Conservation (phyloP, 1,140 invertebrate genomes). For the Battus philenor region DNA sequence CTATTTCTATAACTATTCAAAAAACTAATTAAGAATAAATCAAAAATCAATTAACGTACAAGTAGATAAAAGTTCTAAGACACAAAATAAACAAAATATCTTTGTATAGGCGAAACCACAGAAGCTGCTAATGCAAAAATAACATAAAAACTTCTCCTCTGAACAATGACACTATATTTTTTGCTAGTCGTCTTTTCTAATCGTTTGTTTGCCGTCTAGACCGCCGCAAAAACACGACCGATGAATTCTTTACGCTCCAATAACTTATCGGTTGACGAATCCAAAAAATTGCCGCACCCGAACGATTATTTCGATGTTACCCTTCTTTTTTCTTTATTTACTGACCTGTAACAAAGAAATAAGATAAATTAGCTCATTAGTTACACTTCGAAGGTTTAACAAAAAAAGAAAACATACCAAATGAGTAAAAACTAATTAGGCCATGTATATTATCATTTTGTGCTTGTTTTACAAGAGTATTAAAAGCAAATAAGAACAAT, state of each 20-base stretch:
- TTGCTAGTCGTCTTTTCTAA: not conserved
- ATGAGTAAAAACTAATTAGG: too few relatives aligned
- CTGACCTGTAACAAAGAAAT: constrained; percentile 28
- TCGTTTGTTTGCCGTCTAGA: constrained; percentile 2
- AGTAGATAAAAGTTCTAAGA: not conserved
- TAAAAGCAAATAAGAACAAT: too few relatives aligned
- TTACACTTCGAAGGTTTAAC: not conserved
- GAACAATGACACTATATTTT: constrained; percentile 6
- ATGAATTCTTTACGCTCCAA: constrained; percentile 1
- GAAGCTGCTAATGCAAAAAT: not conserved
- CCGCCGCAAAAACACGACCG: not conserved
- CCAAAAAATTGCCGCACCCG: constrained; percentile 12
- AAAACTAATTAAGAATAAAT: too few relatives aligned
- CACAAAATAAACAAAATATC: not conserved
- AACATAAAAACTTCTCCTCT: not conserved
- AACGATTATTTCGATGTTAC: not conserved
- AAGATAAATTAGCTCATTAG: constrained; percentile 6
- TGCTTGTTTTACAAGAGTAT: too few relatives aligned
- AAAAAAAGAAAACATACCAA: too few relatives aligned
- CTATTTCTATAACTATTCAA: too few relatives aligned
- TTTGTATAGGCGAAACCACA: constrained; percentile 1
- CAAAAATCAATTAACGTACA: too few relatives aligned
- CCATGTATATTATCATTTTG: too few relatives aligned
- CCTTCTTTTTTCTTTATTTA: constrained; percentile 15
- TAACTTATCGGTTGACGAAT: constrained; percentile 1